Conservation (phyloP, 2,797 vertebrate species). For the Hephaestus fuliginosus region DNA sequence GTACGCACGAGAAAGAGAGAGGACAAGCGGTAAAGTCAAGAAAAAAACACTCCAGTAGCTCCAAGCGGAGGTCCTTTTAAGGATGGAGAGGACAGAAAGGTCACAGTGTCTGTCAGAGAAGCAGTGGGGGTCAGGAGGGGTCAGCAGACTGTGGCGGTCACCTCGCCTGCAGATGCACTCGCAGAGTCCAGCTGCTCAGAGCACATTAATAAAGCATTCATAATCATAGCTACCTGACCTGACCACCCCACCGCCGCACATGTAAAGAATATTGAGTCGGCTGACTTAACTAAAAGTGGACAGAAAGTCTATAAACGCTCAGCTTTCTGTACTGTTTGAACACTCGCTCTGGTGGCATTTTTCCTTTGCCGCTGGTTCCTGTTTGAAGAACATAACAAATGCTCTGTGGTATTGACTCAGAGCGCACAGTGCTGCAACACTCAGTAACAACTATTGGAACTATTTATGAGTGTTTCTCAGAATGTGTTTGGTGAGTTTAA, state of each 20-base stretch:
- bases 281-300: constrained; percentile 32
- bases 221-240: constrained; percentile 46
- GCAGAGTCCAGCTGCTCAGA: constrained; percentile 10
- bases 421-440: not conserved
- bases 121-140: constrained; percentile 5
- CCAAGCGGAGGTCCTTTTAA: constrained; percentile 9
- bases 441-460: not conserved
- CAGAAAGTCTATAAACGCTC: constrained; percentile 59
- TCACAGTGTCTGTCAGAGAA: constrained; percentile 51
- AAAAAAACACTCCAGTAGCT: constrained; percentile 16
- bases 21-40: not conserved
- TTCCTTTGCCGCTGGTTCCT: constrained; percentile 3
- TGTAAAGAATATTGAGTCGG: constrained; percentile 25
- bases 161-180: constrained; percentile 12
- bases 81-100: constrained; percentile 52
- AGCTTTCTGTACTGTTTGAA: constrained; percentile 39
- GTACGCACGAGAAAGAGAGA: constrained; percentile 10
- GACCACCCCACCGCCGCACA: not conserved
- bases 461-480: constrained; percentile 1
- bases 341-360: constrained; percentile 19
- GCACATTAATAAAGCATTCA: constrained; percentile 64
- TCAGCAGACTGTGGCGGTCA: constrained; percentile 34
- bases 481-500: constrained; percentile 44
- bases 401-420: constrained; percentile 31
- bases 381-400: constrained; percentile 26